Base-by-base conservation (phyloP, 35 echinoderm and acorn worm genomes). In the Stichopus chloronotus region DNA sequence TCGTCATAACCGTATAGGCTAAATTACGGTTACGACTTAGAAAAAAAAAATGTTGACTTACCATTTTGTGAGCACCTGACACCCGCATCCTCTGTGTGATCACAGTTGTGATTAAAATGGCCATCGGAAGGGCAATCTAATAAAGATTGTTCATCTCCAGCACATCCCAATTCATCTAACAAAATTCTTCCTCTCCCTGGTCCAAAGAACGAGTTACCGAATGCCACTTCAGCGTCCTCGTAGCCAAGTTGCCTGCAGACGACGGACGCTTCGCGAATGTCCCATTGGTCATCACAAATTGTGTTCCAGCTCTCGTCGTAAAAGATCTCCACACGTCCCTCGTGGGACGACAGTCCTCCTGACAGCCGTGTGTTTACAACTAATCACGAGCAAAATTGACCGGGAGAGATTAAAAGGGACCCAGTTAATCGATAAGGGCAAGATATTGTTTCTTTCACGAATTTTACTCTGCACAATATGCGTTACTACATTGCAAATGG, bases 241-340 rank as follows among this genome's bases (percentile, higher is more conserved):
- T 76, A 94, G 5, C 94, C 94, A 24, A 94, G 94, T 58, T 94
- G 94, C 53, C 79, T 65, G 25, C 94, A 94, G 6, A 92, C 90
- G 8, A 92, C 90, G 11, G 25, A 24, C 19, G 90, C 90, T 13
- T 76, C 90, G 16, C 16, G 53, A 25, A 61, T 22, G 19, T 81
- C 90, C 74, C 74, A 92, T 22, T 53, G 54, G 13, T 76, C 55
- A 57, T 58, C 90, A 57, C 90, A 92, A 77, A 92, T 79, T 8
- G 90, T 92, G 8, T 58, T 78, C 90, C 90, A 92, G 16, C 59
- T 72, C 4, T 55, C 76, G 8, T 81, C 56, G 10, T 92, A 57
- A 30, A n/a, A 25, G 11, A 80, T 52, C 22, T 92, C 90, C 4
- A 92, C 90, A 54, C 78, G 90, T 10, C 90, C 90, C 78, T 92